Evolutionary conservation across 2,888 invertebrate species (phyloP).

Genomic region (Dryobota labecula): DNA sequence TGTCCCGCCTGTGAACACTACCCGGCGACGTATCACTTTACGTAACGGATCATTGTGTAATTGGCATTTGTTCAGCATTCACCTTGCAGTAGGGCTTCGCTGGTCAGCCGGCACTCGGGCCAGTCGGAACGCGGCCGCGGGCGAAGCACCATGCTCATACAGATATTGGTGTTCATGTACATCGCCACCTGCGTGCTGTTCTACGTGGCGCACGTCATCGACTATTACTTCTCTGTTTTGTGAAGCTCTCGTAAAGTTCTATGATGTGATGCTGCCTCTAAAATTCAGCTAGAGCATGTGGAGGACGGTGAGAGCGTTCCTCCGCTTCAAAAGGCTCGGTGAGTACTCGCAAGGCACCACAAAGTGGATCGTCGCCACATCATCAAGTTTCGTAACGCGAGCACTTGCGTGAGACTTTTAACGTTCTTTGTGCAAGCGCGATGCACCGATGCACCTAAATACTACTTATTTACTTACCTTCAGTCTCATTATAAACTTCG

Average conservation of each 20-base stretch:
- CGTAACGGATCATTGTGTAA: slow-evolving; percentile 63
- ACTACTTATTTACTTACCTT: neutral
- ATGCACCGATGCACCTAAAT: neutral
- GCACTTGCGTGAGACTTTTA: slow-evolving; percentile 12
- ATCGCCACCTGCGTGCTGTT: slow-evolving; percentile 87
- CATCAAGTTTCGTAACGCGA: slow-evolving; percentile 5
- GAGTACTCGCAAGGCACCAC: slow-evolving; percentile 63
- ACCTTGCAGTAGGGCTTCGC: slow-evolving; percentile 75
- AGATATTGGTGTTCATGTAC: slow-evolving; percentile 89
- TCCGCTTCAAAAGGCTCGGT: slow-evolving; percentile 77
- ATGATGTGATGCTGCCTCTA: slow-evolving; percentile 21
- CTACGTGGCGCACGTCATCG: slow-evolving; percentile 87
- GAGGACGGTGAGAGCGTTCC: slow-evolving; percentile 61
- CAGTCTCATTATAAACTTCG: slow-evolving; percentile 7
- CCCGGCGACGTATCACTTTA: slow-evolving; percentile 51
- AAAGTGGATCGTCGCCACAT: slow-evolving; percentile 6
- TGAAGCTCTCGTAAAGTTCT: slow-evolving; percentile 50
- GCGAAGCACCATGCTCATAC: slow-evolving; percentile 84
- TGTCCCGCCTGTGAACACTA: slow-evolving; percentile 8
- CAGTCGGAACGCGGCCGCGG: slow-evolving; percentile 65
- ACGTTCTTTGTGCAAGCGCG: slow-evolving; percentile 8
- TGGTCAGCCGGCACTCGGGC: slow-evolving; percentile 41
- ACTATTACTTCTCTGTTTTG: slow-evolving; percentile 83
- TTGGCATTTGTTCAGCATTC: slow-evolving; percentile 68
- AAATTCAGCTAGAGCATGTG: slow-evolving; percentile 61